Percentiles rank a stretch among this genome's conserved stretches.
Conservation (phyloP, 1,140 invertebrate genomes). For the Ooceraea biroi region DNA sequence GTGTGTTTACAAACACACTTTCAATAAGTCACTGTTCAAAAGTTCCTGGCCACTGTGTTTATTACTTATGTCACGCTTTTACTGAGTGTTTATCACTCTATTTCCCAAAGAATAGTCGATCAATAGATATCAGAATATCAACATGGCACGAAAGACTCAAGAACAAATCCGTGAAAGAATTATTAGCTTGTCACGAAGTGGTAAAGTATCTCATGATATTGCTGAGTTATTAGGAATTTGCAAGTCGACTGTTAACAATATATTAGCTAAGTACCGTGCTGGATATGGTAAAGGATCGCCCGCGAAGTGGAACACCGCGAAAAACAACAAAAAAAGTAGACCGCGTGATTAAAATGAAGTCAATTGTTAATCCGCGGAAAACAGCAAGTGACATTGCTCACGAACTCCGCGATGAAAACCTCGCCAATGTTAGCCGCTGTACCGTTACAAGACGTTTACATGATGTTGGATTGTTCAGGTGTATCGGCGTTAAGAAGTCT, state of each 20-base stretch:
- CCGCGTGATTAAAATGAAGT: constrained; percentile 54
- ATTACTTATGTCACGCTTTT: too few species aligned
- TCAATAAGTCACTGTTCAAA: too few species aligned
- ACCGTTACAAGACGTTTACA: constrained; percentile 56
- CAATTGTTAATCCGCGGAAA: constrained; percentile 47
- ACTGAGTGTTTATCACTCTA: too few species aligned
- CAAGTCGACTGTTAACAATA: not conserved
- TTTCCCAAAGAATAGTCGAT: too few species aligned
- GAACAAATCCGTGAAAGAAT: not conserved
- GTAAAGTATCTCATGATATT: not conserved
- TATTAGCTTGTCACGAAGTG: not conserved
- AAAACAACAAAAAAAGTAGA: constrained; percentile 30
- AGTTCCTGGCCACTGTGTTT: too few species aligned
- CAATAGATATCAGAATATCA: too few species aligned
- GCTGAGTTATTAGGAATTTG: not conserved
- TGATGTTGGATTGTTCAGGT: constrained; percentile 53
- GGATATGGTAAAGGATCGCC: not conserved
- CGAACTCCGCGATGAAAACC: constrained; percentile 57
- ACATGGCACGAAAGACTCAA: too few species aligned
- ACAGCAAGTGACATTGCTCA: constrained; percentile 52
- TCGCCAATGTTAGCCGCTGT: constrained; percentile 53
- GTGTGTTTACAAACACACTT: too few species aligned
- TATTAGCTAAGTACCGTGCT: not conserved
- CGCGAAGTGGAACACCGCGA: not conserved
- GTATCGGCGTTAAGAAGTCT: constrained; percentile 57